A percentile compares a stretch with the other conserved stretches of the same genome.
Conservation (phyloP, 1,140 invertebrate species). For the Cecropterus lyciades region DNA sequence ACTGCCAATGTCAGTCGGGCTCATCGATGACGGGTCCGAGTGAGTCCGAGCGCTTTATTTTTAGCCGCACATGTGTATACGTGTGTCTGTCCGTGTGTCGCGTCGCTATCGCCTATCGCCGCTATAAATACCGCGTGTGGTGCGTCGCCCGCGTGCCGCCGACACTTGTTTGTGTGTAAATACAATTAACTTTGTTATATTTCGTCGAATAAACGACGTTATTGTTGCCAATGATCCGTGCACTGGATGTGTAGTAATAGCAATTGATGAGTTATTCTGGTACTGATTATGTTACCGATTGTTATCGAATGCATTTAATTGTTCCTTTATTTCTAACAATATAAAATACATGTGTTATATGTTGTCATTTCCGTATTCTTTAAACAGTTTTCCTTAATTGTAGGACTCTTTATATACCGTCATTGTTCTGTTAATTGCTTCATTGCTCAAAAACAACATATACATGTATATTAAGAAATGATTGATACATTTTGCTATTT, state of each 20-base stretch:
- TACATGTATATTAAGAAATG: too few relatives aligned
- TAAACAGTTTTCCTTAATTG: too few relatives aligned
- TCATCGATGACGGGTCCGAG: conserved; percentile 32
- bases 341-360: too few relatives aligned
- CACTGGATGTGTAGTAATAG: conserved; percentile 2
- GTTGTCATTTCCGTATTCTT: too few relatives aligned
- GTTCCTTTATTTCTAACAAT: too few relatives aligned
- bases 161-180: conserved; percentile 32
- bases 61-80: conserved; percentile 27
- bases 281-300: neutral
- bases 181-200: conserved; percentile 32
- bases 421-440: too few relatives aligned
- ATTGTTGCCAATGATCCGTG: conserved; percentile 12
- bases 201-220: conserved; percentile 25
- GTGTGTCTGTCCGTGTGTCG: conserved; percentile 26
- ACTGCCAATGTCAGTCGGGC: conserved; percentile 37
- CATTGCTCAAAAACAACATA: too few relatives aligned
- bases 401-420: too few relatives aligned
- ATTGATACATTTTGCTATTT: too few relatives aligned
- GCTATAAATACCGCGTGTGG: conserved; percentile 32
- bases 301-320: too few relatives aligned
- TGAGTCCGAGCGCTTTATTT: conserved; percentile 38
- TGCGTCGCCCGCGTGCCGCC: conserved; percentile 17
- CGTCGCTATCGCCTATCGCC: conserved; percentile 22
- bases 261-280: neutral